phyloP scores from a whole-genome alignment of 2,888 invertebrate species.

The Oegoconia quadripuncta region DNA sequence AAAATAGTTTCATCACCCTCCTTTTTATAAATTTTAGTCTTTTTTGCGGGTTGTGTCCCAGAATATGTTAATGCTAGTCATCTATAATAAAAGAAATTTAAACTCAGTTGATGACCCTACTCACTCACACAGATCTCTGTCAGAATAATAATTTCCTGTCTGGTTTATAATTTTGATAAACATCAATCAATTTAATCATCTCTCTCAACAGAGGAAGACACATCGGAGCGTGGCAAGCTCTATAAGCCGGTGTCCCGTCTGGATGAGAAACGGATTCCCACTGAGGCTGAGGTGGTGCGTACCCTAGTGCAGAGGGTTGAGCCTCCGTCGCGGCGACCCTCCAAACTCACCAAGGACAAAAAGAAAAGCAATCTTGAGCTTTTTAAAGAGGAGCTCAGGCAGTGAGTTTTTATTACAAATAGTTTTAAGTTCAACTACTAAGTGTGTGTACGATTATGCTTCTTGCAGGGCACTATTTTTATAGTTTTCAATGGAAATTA shows the following conservation, averaged over 20 bases:
- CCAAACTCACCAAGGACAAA: constrained; percentile 80
- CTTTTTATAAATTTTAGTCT: no score
- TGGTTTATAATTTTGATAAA: not conserved
- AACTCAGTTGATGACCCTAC: no score
- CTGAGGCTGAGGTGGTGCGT: constrained; percentile 54
- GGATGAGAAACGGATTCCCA: constrained; percentile 64
- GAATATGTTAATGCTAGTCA: no score
- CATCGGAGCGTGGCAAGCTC: constrained; percentile 91
- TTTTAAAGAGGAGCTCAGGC: constrained; percentile 98
- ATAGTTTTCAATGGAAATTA: no score
- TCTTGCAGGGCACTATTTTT: no score
- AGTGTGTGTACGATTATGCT: not conserved
- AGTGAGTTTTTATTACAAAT: constrained; percentile 76
- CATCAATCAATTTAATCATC: not conserved
- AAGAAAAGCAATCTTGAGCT: constrained; percentile 98
- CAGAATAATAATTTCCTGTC: no score
- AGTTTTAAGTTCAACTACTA: not conserved
- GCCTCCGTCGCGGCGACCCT: constrained; percentile 37
- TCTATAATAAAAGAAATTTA: no score
- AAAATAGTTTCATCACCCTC: no score
- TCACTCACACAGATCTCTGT: no score
- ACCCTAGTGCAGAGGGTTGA: constrained; percentile 79
- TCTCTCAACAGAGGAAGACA: constrained; percentile 91
- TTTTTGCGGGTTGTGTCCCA: no score
- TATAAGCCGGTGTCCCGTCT: constrained; percentile 94